Evolutionary conservation across 2,113 vertebrate genomes (phyloP), one percentile per base, ranked within the genome.

Genomic region (Phrynosoma blainvillii): DNA sequence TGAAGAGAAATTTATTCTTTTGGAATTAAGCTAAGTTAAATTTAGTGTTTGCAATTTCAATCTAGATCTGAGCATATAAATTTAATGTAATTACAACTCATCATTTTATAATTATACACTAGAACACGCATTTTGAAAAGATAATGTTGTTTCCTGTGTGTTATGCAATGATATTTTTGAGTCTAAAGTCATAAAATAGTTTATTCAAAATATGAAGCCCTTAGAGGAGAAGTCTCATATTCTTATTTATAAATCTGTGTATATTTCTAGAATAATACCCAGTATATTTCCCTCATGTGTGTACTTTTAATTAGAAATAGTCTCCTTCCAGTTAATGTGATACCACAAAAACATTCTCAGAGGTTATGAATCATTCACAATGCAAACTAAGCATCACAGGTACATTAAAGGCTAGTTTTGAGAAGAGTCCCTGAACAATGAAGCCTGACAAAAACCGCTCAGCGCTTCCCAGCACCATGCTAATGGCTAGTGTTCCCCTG

Each of bases 131-230:
- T 70, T 82, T 92, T 92, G 73, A 93, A 93, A 92, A 42, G 75
- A 84, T 94, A 36, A 91, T 94, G 95, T 90, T 94, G 54, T 94
- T 91, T 47, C 79, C 85, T 91, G 87, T 94, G 94, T 91, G 65
- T 84, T 95, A 80, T 91, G 87, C 27, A 25, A 1, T 82, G 91
- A 92, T 81, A 94, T 95, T 93, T 75, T 82, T 54, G 68, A 40
- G 65, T 36, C 73, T 23, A 6, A 77, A 77, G n/a, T 84, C 16
- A 47, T 56, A 70, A 62, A 77, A 36, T 77, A 21, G 3, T 87
- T 87, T 81, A 32, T 86, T 82, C 6, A 76, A 75, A 91, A 89
- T 95, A 94, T 94, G n/a, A 94, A 70, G 82, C 71, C 81, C 21
- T 36, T 65, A 27, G 59, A 18, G 5, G 71, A 16, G 40, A 40